phyloP scores from a whole-genome alignment of 2,797 vertebrate species.

The Dallia pectoralis region DNA sequence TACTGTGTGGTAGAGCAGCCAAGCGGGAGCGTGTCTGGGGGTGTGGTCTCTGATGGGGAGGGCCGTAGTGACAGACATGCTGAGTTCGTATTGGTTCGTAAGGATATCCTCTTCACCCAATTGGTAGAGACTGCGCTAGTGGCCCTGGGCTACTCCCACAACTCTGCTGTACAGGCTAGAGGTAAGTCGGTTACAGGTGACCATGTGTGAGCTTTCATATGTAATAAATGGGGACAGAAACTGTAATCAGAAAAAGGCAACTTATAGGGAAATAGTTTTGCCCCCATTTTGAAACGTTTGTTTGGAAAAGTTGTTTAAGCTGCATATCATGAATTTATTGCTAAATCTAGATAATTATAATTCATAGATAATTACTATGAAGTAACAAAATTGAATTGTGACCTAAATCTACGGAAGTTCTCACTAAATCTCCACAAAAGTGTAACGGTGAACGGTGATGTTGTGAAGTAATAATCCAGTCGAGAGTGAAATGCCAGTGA shows the following conservation, averaged over 20 bases:
- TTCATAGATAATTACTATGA: too few species aligned
- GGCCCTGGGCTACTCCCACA: conserved; percentile 95
- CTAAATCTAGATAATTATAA: too few species aligned
- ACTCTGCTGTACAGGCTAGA: conserved; percentile 90
- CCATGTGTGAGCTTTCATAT: conserved; percentile 36
- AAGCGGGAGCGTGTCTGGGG: conserved; percentile 67
- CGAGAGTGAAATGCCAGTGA: too few species aligned
- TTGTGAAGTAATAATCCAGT: too few species aligned
- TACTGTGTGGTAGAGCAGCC: conserved; percentile 95
- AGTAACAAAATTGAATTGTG: too few species aligned
- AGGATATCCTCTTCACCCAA: conserved; percentile 95
- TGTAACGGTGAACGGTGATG: too few species aligned
- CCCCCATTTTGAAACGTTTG: too few species aligned
- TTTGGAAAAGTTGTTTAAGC: too few species aligned
- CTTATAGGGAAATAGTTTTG: too few species aligned
- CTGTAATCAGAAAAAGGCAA: too few species aligned
- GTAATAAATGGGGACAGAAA: conserved; percentile 4
- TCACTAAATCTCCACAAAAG: neutral
- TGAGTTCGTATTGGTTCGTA: conserved; percentile 94
- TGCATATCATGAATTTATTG: too few species aligned
- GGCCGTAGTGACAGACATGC: conserved; percentile 87
- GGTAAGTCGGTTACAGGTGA: conserved; percentile 70
- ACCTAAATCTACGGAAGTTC: neutral
- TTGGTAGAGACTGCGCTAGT: conserved; percentile 94
- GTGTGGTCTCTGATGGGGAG: conserved; percentile 78